Percentiles rank a stretch among this genome's conserved stretches.
Evolutionary conservation across 2,888 invertebrate genomes (phyloP).

Genomic region (Liopterus haemorrhoidalis): DNA sequence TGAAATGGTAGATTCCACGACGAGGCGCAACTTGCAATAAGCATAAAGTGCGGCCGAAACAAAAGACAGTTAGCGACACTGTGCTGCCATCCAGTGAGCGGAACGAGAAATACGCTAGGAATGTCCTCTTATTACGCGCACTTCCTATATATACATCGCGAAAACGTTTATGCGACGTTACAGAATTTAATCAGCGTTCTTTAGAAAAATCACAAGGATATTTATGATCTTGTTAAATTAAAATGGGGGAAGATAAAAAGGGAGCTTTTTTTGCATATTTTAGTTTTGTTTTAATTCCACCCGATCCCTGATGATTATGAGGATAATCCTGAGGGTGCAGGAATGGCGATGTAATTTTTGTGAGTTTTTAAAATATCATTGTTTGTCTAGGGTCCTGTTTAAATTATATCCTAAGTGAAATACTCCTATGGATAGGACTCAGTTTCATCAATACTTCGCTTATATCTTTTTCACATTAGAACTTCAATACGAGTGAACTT

Average conservation of each 20-base stretch:
- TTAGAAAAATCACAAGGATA: conserved; percentile 9
- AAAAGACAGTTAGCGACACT: conserved; percentile 11
- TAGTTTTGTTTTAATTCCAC: no score
- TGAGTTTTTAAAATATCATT: no score
- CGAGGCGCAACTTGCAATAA: conserved; percentile 18
- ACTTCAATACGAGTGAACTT: no score
- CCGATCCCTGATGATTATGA: no score
- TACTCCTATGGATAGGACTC: no score
- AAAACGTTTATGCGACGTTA: conserved; percentile 18
- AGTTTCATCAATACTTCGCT: no score
- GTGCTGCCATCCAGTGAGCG: conserved; percentile 7
- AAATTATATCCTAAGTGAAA: no score
- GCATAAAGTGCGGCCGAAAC: conserved; percentile 24
- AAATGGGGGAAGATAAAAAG: conserved; percentile 12
- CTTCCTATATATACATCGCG: conserved; percentile 21
- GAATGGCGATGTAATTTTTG: no score
- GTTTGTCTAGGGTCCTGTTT: no score
- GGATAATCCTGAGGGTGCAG: no score
- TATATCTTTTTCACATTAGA: no score
- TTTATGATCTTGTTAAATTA: conserved; percentile 15
- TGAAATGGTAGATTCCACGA: conserved; percentile 8
- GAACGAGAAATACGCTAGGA: conserved; percentile 20
- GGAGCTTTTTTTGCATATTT: no score
- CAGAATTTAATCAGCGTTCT: conserved; percentile 20
- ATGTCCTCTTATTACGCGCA: conserved; percentile 22